A percentile compares a stretch with the other conserved stretches of the same genome.
phyloP scores from a whole-genome alignment of 2,797 vertebrate genomes.

The Propithecus perrieri region DNA sequence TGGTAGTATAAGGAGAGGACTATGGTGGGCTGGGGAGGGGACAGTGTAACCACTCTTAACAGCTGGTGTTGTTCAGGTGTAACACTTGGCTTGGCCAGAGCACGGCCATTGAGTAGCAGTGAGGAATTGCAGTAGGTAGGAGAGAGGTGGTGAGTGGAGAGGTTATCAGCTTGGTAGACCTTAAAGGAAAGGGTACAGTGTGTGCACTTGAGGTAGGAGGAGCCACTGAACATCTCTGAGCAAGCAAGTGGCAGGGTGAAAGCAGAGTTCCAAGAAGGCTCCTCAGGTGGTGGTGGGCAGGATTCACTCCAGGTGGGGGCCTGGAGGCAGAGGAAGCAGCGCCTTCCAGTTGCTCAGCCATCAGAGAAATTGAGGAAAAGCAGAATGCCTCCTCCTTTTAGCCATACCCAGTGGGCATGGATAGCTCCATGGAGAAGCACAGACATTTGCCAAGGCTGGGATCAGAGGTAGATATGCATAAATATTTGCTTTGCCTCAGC shows the following conservation, averaged over 20 bases:
- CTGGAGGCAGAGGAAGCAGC: background rate
- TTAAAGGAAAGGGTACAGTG: background rate
- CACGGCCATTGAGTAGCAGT: background rate
- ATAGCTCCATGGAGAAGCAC: background rate
- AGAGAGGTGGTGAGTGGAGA: background rate
- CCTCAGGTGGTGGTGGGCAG: background rate
- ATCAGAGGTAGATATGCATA: constrained; percentile 46
- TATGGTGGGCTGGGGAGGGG: background rate
- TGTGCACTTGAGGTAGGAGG: too few relatives aligned
- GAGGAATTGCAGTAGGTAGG: background rate
- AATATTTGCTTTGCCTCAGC: constrained; percentile 74
- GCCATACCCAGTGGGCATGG: background rate
- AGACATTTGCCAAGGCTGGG: background rate
- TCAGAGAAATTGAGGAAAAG: background rate
- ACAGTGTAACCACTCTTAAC: background rate
- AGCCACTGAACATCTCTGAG: background rate
- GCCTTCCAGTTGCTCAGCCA: background rate
- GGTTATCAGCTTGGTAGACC: background rate
- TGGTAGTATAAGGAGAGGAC: too few relatives aligned
- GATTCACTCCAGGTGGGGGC: too few relatives aligned
- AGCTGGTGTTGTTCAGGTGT: background rate
- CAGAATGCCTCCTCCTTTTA: background rate
- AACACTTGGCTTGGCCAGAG: background rate
- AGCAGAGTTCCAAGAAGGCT: background rate
- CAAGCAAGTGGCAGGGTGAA: rapidly evolving